Base-by-base conservation (phyloP, 2,888 invertebrate species). In the Drosophila histrio region DNA sequence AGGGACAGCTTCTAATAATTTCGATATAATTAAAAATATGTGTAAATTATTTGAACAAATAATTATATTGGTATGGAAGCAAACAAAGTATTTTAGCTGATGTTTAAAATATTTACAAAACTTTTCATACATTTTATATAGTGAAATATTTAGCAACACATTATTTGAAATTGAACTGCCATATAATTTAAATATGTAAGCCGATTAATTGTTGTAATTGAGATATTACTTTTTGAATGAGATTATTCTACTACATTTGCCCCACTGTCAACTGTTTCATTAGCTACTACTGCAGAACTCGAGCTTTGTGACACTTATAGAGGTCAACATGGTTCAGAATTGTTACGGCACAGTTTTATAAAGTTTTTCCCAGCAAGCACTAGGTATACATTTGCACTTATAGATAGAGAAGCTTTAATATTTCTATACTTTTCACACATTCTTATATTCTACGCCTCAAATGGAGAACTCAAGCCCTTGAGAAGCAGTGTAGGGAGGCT, bases 231-330 rank as follows among this genome's bases (percentile, higher is more conserved):
- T 34, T 22, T 6, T 4, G 1, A 8, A 15, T 13, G 17, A n/a
- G 7, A 32, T 36, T 24, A 21, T 19, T 26, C 8, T 4, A 30
- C n/a, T 46, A 9, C 19, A 9, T 7, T 34, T 9, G 34, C 26
- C 61, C 19, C 56, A 63, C 56, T 58, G 65, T 60, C 60, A 22
- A 71, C 46, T 62, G 63, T 63, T 72, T 84, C 89, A 84, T 90
- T 88, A n/a, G n/a, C n/a, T n/a, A n/a, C n/a, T n/a, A n/a, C n/a
- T n/a, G n/a, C n/a, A n/a, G n/a, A n/a, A n/a, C 70, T 61, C 59
- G 76, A 86, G 83, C 84, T 88, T 88, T 87, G 60, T 88, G 89
- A 81, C 88, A 83, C 82, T 81, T 79, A 77, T 81, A 74, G 72
- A 64, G 56, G 53, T 47, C 53, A 72, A 79, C 86, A 88, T 58